Conservation (phyloP, 2,888 invertebrate species). For the Sarcophaga rosellei region DNA sequence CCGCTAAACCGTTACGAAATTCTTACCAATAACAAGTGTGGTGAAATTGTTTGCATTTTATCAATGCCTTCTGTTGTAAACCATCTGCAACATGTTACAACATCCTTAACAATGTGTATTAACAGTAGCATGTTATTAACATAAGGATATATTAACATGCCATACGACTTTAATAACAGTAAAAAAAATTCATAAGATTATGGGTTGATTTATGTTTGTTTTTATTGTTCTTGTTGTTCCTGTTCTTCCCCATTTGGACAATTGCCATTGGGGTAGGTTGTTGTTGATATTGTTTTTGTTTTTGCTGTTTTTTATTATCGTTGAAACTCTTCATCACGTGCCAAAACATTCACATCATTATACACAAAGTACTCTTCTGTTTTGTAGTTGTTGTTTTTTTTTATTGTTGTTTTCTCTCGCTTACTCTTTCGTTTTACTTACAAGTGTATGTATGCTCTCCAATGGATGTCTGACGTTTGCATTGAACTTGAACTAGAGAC, state of each 20-base stretch:
- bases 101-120: slow-evolving; percentile 17
- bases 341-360: slow-evolving; percentile 4
- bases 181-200: not conserved
- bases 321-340: slow-evolving; percentile 32
- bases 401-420: not conserved
- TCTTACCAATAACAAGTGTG: slow-evolving; percentile 54
- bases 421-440: not conserved
- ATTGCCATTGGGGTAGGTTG: slow-evolving; percentile 52
- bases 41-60: slow-evolving; percentile 32
- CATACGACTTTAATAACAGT: not conserved
- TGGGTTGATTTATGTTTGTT: not conserved
- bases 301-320: too few relatives aligned
- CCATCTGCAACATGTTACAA: not conserved
- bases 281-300: not conserved
- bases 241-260: not conserved
- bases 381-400: not conserved
- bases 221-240: not conserved
- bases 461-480: slow-evolving; percentile 17
- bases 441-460: too few relatives aligned
- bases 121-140: slow-evolving; percentile 1
- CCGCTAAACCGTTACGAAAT: slow-evolving; percentile 26
- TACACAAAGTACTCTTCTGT: not conserved
- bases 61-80: too few relatives aligned
- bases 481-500: slow-evolving; percentile 61
- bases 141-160: not conserved